Evolutionary conservation across 2,888 invertebrate genomes (phyloP), one percentile per base, ranked within the genome.

Genomic region (Caenorhabditis sp.): DNA sequence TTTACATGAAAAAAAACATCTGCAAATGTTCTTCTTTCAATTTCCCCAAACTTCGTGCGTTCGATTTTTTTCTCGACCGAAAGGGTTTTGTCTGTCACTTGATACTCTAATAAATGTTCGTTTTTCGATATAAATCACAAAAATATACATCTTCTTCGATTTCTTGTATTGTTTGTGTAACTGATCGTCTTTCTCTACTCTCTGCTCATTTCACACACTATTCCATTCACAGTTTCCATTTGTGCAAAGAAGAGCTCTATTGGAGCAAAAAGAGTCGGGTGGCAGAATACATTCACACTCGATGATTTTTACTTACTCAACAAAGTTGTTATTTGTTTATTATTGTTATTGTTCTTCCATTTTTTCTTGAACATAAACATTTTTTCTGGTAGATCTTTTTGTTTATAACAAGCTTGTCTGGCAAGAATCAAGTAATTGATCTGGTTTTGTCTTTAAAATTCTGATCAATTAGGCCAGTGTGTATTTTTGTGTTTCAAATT

Each of bases 211-310:
- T 58, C n/a, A 12, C 2, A 8, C 2, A 12, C 21, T 14, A 5
- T 27, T 31, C 17, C 36, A 27, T 26, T 31, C 43, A 43, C 43
- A 43, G 37, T 43, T 59, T 59, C 37, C 23, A 36, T 31, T 21
- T 17, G 19, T 49, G 37, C 14, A 57, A 26, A 58, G 55, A 27
- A 36, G 12, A 43, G 43, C 43, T 17, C 43, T 10, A 43, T 51
- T 78, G 72, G 62, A 72, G 64, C 67, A 69, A 37, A 63, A 78
- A 8, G 66, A 62, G 17, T 23, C 62, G 6, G 65, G 78, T 12
- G 60, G 58, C 8, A 54, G 59, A 10, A 37, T 17, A 43, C 12
- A 43, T 43, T 43, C 43, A 17, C 43, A 17, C 24, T 19, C 2
- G 12, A 6, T 43, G 6, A 12, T 17, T 10, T 17, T 43, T 43